Base-by-base conservation (phyloP, 2,797 vertebrate genomes). In the Xyrichtys novacula region DNA sequence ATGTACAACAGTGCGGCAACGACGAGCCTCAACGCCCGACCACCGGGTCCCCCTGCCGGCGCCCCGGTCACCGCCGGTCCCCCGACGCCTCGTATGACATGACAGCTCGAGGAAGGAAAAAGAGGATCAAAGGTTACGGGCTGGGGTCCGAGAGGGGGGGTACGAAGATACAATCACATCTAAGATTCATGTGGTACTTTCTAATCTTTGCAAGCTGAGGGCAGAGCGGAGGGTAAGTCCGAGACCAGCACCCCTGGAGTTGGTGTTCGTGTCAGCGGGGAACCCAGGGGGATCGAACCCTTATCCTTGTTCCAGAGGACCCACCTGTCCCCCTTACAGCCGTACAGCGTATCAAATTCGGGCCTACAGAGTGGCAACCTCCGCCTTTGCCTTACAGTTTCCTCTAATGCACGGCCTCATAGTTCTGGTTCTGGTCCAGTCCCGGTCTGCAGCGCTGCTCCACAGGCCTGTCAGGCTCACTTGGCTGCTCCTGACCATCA, bases 21-120 rank as follows among this genome's bases (percentile, higher is more conserved):
- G 74, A 70, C 81, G 73, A 86, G 67, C 74, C 77, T 71, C 80
- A 72, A 70, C 79, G 78, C 79, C 82, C 77, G 84, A 83, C 57
- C 80, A 76, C 81, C 86, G 89, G 75, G 79, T 76, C 68, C 69
- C 76, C 61, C 66, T 56, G 75, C 74, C 74, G 88, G 85, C 80
- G 87, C 83, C 80, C 80, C 82, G 81, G 84, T 88, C 86, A 73
- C 85, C 84, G 47, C 80, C 83, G 84, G 85, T 85, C 75, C 80
- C 84, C 74, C 63, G 66, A 64, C 64, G 87, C 80, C 77, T 87
- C 74, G 84, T 85, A 86, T 94, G 93, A 94, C 92, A 95, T 95
- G 94, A 93, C 88, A 90, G 88, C 91, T 83, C 89, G 88, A 84
- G 91, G 85, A 75, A 92, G 90, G 69, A 93, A 89, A 88, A 92